Evolutionary conservation across 2,797 vertebrate genomes (phyloP).

Genomic region (Eupleurogrammus muticus): DNA sequence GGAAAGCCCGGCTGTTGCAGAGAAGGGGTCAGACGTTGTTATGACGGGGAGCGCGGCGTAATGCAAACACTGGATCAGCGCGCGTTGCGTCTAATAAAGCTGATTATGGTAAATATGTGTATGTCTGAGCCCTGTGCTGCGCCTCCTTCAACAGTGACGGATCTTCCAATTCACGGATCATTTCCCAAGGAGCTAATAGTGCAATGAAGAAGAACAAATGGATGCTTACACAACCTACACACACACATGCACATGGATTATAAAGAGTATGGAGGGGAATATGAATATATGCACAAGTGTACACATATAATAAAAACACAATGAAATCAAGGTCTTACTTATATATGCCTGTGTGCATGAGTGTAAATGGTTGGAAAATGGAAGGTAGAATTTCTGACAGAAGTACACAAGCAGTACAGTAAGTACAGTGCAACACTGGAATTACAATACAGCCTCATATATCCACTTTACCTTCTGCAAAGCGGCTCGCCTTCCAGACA

Average conservation of each 20-base stretch:
- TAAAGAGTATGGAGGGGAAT: neutral
- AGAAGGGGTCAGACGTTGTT: constrained; percentile 31
- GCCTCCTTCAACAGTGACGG: constrained; percentile 26
- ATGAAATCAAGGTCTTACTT: neutral
- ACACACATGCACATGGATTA: constrained; percentile 2
- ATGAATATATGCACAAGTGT: neutral
- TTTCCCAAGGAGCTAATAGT: constrained; percentile 44
- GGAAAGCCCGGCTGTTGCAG: constrained; percentile 8
- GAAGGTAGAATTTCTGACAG: neutral
- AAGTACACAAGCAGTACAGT: neutral
- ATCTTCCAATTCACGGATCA: constrained; percentile 48
- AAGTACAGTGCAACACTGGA: neutral
- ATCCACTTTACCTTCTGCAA: neutral
- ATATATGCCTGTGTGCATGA: neutral
- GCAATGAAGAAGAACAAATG: constrained; percentile 41
- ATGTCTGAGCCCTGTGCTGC: neutral
- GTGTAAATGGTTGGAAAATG: neutral
- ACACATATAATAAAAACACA: neutral
- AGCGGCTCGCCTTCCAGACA: neutral
- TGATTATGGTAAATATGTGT: constrained; percentile 45
- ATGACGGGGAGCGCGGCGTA: constrained; percentile 11
- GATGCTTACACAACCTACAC: constrained; percentile 9
- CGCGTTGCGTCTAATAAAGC: constrained; percentile 18
- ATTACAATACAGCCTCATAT: neutral
- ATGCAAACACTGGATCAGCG: constrained; percentile 25